Base-by-base conservation (phyloP, 1,140 invertebrate genomes). In the Drosophila tani region DNA sequence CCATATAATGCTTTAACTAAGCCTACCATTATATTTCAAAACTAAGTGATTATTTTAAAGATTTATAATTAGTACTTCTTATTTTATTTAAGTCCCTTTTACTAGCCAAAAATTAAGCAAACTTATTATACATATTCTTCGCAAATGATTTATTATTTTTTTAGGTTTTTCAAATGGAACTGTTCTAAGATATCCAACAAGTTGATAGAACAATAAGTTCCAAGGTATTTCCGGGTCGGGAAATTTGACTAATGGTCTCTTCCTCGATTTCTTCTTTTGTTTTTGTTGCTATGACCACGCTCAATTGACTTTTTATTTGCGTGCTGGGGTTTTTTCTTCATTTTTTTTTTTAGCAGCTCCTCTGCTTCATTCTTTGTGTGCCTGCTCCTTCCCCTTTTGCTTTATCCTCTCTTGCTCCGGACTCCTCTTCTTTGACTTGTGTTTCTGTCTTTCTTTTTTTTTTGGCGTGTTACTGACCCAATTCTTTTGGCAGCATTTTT, bases 391-490 rank as follows among this genome's bases (percentile, higher is more conserved):
- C 45, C 58, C 38, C 67, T 75, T 55, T 35, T 50, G 57, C 43
- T 53, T 47, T 49, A 66, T 46, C 63, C n/a, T 19, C 19, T 56
- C 53, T 56, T 56, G 19, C 35, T 11, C 35, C 8, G 35, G 53
- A 24, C 49, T 76, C 49, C 43, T 68, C 56, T 62, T 58, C 46
- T 49, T 69, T 4, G 63, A 55, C 51, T 79, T 69, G 43, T 73
- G 65, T 64, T 71, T 45, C 60, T 64, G 38, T 45, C 40, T 57
- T 63, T 67, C 35, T 66, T 40, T 79, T 74, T 50, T 60, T 82
- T 87, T 86, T 79, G 55, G 85, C 68, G 81, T 90, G 85, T 88
- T 88, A 88, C 85, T 88, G 84, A 88, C 84, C 84, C 81, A 88
- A 88, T 88, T 88, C 84, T 90, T 82, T 81, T 83, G 84, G 58